Conservation (phyloP, 2,113 vertebrate species). For the Tylochromis polylepis region DNA sequence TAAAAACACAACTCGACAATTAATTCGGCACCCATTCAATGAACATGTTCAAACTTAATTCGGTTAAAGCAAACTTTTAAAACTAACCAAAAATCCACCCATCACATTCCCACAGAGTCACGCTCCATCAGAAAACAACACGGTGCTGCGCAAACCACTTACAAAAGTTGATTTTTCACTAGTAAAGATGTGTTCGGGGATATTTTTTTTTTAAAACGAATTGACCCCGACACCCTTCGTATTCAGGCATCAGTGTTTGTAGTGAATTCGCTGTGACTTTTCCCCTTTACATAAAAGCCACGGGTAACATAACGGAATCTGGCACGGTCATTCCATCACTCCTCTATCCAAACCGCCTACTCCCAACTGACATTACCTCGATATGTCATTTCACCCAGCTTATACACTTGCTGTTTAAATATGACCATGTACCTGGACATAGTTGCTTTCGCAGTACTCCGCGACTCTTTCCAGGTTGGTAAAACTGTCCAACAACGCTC, state of each 20-base stretch:
- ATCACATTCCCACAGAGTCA: not conserved
- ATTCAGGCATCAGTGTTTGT: not conserved
- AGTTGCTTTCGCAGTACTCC: constrained; percentile 94
- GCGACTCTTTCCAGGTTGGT: constrained; percentile 89
- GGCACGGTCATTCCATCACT: constrained; percentile 18
- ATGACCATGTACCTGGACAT: constrained; percentile 83
- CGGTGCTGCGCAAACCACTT: not conserved
- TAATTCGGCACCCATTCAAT: not conserved
- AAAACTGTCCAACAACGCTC: constrained; percentile 89
- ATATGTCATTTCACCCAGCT: not conserved
- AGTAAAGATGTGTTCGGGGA: fast-evolving
- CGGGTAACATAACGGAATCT: not conserved
- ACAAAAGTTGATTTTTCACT: not conserved
- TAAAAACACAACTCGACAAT: not conserved
- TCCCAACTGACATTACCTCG: not conserved
- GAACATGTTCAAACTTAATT: not conserved
- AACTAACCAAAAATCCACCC: not conserved
- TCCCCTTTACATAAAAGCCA: not conserved
- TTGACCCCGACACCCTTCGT: not conserved
- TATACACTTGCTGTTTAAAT: not conserved
- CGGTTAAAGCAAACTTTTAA: not conserved
- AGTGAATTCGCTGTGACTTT: not conserved
- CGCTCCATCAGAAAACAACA: not conserved
- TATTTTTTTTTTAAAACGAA: not conserved
- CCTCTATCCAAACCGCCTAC: constrained; percentile 11